Evolutionary conservation across 2,888 invertebrate species (phyloP), one percentile per base, ranked within the genome.

Genomic region (Lepidochrysops patricia): DNA sequence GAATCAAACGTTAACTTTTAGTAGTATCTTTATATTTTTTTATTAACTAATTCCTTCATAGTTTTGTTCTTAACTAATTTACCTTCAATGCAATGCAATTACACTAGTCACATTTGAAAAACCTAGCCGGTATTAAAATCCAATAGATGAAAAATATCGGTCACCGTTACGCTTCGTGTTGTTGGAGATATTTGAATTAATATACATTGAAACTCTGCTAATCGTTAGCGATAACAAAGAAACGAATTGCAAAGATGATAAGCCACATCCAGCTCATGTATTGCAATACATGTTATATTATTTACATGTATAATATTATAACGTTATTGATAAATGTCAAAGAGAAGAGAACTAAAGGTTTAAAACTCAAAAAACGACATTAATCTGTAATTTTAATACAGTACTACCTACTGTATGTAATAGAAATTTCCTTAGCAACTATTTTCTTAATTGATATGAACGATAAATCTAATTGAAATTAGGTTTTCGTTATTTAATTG

Each of bases 161-260:
- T 77, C 80, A 73, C 71, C 70, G 70, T 74, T 69, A 70, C 72
- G 68, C 72, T 69, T 54, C 19, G 77, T 72, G 73, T 77, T 75
- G 72, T 67, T 75, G 70, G 79, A 78, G 77, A 77, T 76, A 78
- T 54, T 54, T 32, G 29, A 29, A 54, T 29, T 15, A 26, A 26
- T 19, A 54, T 32, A 15, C 29, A 54, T 19, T 15, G 54, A 5
- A 52, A 29, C 27, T 19, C 29, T 50, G 25, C 25, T 50, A 50
- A 50, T 50, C 50, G 26, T 26, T 3, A 13, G 15, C 50, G 50
- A 26, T 50, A 50, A 50, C 50, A 26, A n/a, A 13, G n/a, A 26
- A 26, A 25, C 7, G 26, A 50, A 26, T 26, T n/a, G 25, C 12
- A 25, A 50, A 26, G 4, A 19, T 19, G 43, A 43, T 43, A 43